Percentiles rank a stretch among this genome's conserved stretches.
Evolutionary conservation across 2,113 vertebrate genomes (phyloP).

Genomic region (Tamias sibiricus): DNA sequence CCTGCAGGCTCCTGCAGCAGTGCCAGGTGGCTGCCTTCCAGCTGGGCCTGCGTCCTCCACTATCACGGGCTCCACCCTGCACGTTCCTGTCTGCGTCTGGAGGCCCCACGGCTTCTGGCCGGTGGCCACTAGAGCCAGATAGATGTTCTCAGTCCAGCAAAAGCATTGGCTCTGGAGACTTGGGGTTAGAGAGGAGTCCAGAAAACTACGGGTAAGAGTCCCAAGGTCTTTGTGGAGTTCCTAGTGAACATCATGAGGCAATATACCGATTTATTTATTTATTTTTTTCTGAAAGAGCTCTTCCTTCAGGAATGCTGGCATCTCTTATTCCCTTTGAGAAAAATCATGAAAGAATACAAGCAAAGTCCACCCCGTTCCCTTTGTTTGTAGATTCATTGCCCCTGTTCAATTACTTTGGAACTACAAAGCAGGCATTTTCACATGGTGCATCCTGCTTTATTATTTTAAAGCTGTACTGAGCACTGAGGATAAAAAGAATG

Average conservation of each 20-base stretch:
- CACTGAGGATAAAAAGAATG: not conserved
- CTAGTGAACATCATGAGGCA: not conserved
- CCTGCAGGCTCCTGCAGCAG: conserved; percentile 52
- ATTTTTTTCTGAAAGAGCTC: not conserved
- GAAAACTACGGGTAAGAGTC: not conserved
- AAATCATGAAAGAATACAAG: not conserved
- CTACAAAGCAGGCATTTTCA: not conserved
- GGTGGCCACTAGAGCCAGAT: conserved; percentile 57
- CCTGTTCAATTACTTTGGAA: not conserved
- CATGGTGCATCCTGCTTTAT: not conserved
- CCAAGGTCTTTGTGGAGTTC: not conserved
- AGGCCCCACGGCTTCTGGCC: conserved; percentile 21
- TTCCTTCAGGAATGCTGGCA: conserved; percentile 35
- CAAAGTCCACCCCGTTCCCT: not conserved
- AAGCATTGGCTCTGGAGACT: not conserved
- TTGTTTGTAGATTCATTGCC: not conserved
- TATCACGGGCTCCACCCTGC: conserved; percentile 59
- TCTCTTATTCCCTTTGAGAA: not conserved
- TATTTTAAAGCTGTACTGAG: not conserved
- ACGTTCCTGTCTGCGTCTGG: conserved; percentile 44
- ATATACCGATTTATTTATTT: not conserved
- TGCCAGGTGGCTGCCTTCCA: conserved; percentile 67
- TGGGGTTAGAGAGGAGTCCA: conserved; percentile 1
- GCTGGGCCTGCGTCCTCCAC: conserved; percentile 35
- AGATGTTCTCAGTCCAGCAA: conserved; percentile 19